phyloP scores from a whole-genome alignment of 2,113 vertebrate species.

The Redunca redunca region DNA sequence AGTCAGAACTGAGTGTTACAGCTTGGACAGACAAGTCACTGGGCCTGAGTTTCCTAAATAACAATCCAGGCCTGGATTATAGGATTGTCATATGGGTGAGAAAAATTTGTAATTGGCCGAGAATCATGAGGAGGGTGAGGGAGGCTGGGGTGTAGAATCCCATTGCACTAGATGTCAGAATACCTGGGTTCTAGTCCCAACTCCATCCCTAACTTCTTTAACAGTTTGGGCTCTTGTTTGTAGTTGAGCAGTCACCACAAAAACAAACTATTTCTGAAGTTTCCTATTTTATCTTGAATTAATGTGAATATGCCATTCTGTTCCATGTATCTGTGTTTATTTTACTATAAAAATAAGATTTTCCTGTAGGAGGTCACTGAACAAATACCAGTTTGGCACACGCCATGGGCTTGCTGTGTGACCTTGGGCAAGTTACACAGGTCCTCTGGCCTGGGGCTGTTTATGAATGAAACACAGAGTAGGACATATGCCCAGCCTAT shows the following conservation, averaged over 20 bases:
- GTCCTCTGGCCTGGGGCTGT: background rate
- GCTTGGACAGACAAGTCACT: background rate
- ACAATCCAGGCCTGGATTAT: background rate
- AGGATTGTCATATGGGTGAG: background rate
- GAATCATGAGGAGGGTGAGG: background rate
- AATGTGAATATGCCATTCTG: background rate
- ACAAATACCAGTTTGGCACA: background rate
- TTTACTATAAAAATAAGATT: constrained; percentile 23
- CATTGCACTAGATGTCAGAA: too few relatives aligned
- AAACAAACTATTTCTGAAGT: background rate
- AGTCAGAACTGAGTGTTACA: background rate
- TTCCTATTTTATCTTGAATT: background rate
- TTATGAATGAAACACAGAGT: background rate
- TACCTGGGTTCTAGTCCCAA: background rate
- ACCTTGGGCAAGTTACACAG: background rate
- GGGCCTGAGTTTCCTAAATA: background rate
- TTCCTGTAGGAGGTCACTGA: background rate
- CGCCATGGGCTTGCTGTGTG: background rate
- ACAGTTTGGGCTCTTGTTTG: background rate
- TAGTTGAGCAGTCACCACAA: background rate
- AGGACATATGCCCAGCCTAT: background rate
- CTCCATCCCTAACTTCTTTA: too few relatives aligned
- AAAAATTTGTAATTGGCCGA: background rate
- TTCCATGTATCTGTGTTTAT: background rate
- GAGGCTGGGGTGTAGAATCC: background rate